Conservation (phyloP, 2,797 vertebrate species). For the Hydrocynus forskahlii region DNA sequence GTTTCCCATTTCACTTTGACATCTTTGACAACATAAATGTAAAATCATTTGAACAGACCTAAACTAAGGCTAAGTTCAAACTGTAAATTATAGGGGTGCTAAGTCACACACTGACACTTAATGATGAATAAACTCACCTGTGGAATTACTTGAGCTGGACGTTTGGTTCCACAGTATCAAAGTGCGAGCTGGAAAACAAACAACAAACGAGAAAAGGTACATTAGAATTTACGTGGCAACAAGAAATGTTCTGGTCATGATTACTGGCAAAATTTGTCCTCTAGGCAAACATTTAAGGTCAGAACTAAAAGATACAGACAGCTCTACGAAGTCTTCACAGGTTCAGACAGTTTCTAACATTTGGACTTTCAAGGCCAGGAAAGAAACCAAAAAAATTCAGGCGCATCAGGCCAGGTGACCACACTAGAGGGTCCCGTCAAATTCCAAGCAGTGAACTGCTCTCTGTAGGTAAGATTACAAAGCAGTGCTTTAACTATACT, state of each 20-base stretch:
- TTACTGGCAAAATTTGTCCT: background rate
- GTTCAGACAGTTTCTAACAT: background rate
- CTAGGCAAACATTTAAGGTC: background rate
- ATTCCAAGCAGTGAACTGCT: background rate
- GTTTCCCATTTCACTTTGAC: no score
- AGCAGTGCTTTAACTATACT: background rate
- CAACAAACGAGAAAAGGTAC: background rate
- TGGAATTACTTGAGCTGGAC: slow-evolving; percentile 47
- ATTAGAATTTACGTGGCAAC: background rate
- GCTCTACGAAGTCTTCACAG: background rate
- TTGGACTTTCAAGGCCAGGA: background rate
- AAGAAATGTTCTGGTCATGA: background rate
- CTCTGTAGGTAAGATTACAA: background rate
- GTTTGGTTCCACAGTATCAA: slow-evolving; percentile 61
- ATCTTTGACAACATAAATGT: no score
- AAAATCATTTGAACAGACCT: no score
- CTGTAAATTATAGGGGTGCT: background rate
- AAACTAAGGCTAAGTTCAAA: no score
- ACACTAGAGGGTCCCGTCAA: background rate
- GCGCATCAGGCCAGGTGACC: background rate
- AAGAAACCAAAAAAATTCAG: background rate
- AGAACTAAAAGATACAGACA: no score
- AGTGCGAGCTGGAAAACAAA: slow-evolving; percentile 53
- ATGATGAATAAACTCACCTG: slow-evolving; percentile 43
- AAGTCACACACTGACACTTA: background rate